phyloP scores from a whole-genome alignment of 2,113 vertebrate species.

The Prinia subflava region DNA sequence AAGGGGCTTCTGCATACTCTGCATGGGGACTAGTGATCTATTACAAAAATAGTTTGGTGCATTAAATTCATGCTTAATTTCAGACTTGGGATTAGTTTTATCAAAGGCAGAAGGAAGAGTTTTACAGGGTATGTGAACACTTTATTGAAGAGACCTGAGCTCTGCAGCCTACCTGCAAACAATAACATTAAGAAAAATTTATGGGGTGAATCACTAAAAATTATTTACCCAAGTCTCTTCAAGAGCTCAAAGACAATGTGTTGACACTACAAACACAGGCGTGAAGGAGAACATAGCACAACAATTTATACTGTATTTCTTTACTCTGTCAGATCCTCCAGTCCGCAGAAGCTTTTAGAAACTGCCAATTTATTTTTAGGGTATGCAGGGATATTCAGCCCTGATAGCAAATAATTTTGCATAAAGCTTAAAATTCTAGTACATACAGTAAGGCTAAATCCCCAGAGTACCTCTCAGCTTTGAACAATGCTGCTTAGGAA shows the following conservation, averaged over 20 bases:
- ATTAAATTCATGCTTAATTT: neutral
- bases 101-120: neutral
- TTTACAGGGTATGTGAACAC: neutral
- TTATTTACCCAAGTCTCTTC: neutral
- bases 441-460: constrained; percentile 13
- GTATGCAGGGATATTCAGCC: neutral
- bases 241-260: neutral
- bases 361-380: constrained; percentile 20
- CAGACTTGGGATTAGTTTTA: neutral
- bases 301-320: constrained; percentile 5
- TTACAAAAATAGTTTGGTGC: neutral
- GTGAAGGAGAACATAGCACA: neutral
- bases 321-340: constrained; percentile 7
- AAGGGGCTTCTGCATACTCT: neutral
- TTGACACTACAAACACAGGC: constrained; percentile 16
- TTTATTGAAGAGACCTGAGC: neutral
- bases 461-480: constrained; percentile 37
- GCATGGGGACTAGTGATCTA: neutral
- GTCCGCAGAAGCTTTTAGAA: neutral
- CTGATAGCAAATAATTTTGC: constrained; percentile 57
- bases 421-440: constrained; percentile 48
- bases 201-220: neutral
- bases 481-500: constrained; percentile 24
- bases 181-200: neutral
- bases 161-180: neutral